A percentile compares a stretch with the other conserved stretches of the same genome.
Evolutionary conservation across 2,113 vertebrate species (phyloP).

Genomic region (Pomatostomus ruficeps): DNA sequence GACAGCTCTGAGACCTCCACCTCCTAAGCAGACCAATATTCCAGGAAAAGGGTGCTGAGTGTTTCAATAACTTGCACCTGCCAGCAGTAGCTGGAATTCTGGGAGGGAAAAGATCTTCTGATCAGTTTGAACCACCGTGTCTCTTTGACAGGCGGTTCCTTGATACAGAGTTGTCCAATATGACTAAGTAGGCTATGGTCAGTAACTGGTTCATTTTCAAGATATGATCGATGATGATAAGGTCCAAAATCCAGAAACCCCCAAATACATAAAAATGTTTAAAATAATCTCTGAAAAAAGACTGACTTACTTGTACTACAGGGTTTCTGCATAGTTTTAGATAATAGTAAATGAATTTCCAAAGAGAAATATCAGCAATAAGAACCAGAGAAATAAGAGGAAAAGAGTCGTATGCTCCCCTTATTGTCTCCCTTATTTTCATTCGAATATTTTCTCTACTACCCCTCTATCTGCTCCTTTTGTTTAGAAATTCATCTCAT

Average conservation of each 20-base stretch:
- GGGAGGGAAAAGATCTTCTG: not conserved
- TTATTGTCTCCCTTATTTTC: conserved; percentile 45
- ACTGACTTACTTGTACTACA: not conserved
- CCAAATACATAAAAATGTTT: not conserved
- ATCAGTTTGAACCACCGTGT: not conserved
- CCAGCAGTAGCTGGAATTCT: not conserved
- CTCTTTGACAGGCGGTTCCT: not conserved
- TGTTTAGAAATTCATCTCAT: conserved; percentile 72
- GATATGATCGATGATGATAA: not conserved
- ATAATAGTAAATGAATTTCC: conserved; percentile 20
- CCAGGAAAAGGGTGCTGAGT: not conserved
- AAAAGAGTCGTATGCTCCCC: not conserved
- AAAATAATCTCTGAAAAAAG: not conserved
- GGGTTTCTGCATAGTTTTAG: not conserved
- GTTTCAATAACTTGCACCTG: not conserved
- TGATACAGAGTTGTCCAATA: not conserved
- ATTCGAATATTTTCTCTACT: conserved; percentile 40
- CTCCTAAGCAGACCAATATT: not conserved
- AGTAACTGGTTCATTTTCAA: not conserved
- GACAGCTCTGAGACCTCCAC: not conserved
- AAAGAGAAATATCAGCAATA: not conserved
- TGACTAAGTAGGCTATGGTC: not conserved
- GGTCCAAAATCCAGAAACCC: not conserved
- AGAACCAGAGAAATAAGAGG: not conserved
- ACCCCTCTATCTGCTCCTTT: conserved; percentile 38